A percentile compares a stretch with the other conserved stretches of the same genome.
phyloP scores from a whole-genome alignment of 2,888 invertebrate genomes.

The Cephus pygmeus region DNA sequence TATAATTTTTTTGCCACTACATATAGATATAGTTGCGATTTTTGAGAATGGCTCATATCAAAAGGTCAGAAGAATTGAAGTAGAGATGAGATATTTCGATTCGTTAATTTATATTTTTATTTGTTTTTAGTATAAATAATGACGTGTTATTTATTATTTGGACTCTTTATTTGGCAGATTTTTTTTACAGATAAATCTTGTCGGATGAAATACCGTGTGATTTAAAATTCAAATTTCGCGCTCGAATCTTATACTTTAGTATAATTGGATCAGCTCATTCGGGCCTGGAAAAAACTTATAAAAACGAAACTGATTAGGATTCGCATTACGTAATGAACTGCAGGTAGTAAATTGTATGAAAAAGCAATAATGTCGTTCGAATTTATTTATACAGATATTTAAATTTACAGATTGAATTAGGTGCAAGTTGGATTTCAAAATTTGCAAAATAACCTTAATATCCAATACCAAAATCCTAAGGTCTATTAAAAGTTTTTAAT shows the following conservation, averaged over 20 bases:
- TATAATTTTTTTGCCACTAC: neutral
- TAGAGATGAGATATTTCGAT: neutral
- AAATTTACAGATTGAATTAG: neutral
- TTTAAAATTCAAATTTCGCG: neutral
- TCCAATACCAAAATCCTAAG: no score
- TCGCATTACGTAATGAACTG: neutral
- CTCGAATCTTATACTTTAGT: neutral
- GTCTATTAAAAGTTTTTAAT: no score
- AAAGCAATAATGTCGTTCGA: neutral
- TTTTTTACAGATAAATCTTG: neutral
- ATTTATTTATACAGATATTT: neutral
- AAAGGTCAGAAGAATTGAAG: neutral
- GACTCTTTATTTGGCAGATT: neutral
- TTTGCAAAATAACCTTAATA: no score
- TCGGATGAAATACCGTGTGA: neutral
- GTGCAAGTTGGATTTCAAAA: no score
- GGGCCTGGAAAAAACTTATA: neutral
- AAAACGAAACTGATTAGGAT: neutral
- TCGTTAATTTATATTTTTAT: neutral
- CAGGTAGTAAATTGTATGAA: no score
- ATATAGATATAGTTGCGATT: no score
- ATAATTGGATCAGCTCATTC: neutral
- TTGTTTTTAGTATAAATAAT: neutral
- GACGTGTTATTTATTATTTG: neutral
- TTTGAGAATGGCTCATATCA: no score